phyloP scores from a whole-genome alignment of 2,797 vertebrate species.

The Mycteria americana region DNA sequence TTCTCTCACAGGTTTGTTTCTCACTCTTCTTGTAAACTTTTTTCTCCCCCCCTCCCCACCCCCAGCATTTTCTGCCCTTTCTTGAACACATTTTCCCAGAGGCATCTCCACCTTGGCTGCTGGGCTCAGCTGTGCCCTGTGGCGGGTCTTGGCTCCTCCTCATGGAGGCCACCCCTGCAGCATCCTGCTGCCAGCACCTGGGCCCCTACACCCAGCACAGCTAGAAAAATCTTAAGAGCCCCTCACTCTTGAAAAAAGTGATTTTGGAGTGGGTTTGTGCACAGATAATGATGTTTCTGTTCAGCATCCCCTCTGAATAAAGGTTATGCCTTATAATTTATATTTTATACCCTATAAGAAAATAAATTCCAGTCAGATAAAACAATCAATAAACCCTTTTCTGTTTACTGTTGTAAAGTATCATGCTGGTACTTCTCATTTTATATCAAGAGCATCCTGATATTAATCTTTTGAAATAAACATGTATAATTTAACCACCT shows the following conservation, averaged over 20 bases:
- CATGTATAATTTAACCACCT: background rate
- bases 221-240: background rate
- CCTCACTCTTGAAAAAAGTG: background rate
- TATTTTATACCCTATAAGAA: background rate
- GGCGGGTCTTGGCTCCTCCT: background rate
- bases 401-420: background rate
- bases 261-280: background rate
- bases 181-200: rapidly evolving
- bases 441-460: background rate
- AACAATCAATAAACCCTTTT: constrained; percentile 15
- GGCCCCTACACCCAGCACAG: background rate
- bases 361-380: background rate
- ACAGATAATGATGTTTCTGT: background rate
- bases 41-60: rapidly evolving
- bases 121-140: background rate
- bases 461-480: constrained; percentile 26
- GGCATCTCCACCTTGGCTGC: rapidly evolving
- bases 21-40: background rate
- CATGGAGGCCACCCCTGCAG: background rate
- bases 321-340: background rate
- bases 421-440: background rate
- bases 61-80: background rate
- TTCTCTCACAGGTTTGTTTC: background rate
- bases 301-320: background rate
- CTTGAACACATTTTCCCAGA: background rate